Conservation (phyloP, 2,797 vertebrate species). For the Calcarius lapponicus region DNA sequence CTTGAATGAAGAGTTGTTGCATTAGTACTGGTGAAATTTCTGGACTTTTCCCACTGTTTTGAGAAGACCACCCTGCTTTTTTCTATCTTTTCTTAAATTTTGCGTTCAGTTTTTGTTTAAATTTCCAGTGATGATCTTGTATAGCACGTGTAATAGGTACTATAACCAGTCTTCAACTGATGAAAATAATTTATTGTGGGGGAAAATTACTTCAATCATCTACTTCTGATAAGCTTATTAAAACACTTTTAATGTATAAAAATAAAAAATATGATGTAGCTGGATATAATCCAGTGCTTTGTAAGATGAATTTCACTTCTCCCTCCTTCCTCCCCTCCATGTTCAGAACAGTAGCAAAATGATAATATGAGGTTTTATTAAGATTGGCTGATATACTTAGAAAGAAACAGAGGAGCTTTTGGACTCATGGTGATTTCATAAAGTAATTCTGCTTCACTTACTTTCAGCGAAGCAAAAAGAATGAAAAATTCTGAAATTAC, state of each 20-base stretch:
- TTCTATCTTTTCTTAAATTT: conserved; percentile 43
- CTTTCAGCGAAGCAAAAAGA: background rate
- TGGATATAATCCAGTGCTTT: background rate
- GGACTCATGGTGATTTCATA: background rate
- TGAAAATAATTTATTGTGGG: conserved; percentile 24
- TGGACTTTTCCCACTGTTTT: background rate
- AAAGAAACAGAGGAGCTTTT: background rate
- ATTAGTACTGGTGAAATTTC: conserved; percentile 41
- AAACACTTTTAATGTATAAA: background rate
- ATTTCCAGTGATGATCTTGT: conserved; percentile 27
- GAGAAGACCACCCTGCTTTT: conserved; percentile 44
- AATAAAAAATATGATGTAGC: background rate
- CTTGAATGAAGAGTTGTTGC: background rate
- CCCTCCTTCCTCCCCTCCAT: background rate
- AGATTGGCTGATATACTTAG: background rate
- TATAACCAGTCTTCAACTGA: conserved; percentile 47
- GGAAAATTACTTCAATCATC: conserved; percentile 22
- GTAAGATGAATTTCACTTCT: background rate
- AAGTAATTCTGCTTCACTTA: background rate
- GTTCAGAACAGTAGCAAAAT: background rate
- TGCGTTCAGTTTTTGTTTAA: conserved; percentile 50
- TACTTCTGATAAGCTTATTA: conserved; percentile 1
- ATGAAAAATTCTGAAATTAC: background rate
- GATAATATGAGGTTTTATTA: background rate
- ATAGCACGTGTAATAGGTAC: conserved; percentile 3